Conservation (phyloP, 1,140 invertebrate species). For the Spodoptera litura region DNA sequence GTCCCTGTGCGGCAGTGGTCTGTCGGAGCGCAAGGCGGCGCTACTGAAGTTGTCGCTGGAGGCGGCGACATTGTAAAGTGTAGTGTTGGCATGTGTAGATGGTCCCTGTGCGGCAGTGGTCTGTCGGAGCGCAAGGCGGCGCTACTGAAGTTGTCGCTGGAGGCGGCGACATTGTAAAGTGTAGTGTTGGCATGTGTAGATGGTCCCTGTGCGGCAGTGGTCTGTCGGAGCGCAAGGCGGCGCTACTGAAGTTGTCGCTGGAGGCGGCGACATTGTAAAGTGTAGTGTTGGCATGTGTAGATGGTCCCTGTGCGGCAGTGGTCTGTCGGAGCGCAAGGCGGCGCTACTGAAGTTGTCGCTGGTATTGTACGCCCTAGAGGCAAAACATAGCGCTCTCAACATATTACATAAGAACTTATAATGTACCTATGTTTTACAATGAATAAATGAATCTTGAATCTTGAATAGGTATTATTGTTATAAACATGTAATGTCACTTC, state of each 20-base stretch:
- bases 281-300: conserved; percentile 42
- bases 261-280: conserved; percentile 92
- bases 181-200: conserved; percentile 39
- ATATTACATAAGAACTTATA: no score
- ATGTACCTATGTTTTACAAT: no score
- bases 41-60: conserved; percentile 93
- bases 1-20: conserved; percentile 58
- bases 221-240: conserved; percentile 88
- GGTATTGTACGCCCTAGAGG: no score
- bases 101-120: conserved; percentile 59
- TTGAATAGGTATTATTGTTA: no score
- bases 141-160: conserved; percentile 92
- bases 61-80: conserved; percentile 89
- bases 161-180: conserved; percentile 90
- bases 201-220: conserved; percentile 60
- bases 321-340: conserved; percentile 87
- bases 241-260: conserved; percentile 92
- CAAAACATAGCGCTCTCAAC: no score
- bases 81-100: conserved; percentile 47
- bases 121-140: conserved; percentile 88
- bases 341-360: conserved; percentile 92
- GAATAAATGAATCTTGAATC: no score
- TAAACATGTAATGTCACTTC: no score
- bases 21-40: conserved; percentile 88
- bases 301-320: conserved; percentile 60